Base-by-base conservation (phyloP, 53 echinoderm and acorn worm genomes). In the Luidia sarsii region DNA sequence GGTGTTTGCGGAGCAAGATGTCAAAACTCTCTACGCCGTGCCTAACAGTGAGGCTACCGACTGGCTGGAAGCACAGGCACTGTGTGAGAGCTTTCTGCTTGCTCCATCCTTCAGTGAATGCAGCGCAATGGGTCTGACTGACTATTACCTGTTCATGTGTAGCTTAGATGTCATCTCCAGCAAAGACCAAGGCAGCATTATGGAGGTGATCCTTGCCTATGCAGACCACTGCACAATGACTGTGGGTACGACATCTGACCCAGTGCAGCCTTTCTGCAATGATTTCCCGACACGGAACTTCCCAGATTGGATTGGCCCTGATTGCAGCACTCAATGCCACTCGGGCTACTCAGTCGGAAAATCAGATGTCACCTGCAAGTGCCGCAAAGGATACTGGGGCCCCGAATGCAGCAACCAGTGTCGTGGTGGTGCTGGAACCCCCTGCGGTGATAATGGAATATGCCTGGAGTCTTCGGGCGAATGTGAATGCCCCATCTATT, bases 361-460 rank as follows among this genome's bases (percentile, higher is more conserved):
- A 22, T 30, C 46, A 41, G 60, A 61, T 31, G 63, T 75, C 22
- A 57, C 45, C 24, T 94, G 94, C 62, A 29, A 68, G 18, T 94
- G 94, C 71, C 85, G 71, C 64, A 37, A 57, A 24, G 94, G 94
- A 18, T 94, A 85, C 83, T 91, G 71, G 88, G 94, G 91, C 33
- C 41, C 24, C 28, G 49, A 80, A 6, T 94, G 94, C 57, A 50
- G 71, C 50, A 28, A 49, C 33, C 83, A 85, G 37, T 94, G 94
- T 70, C 57, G 73, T 34, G 94, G 91, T 79, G 90, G 94, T 55
- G 88, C 83, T 60, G 88, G 79, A 13, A 70, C 68, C 57, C 69
- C 86, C 48, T 89, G 92, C 83, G 85, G 86, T n/a, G 80, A 83
- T 62, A 77, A 50, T 38, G 88, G 91, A 37, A 66, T 88, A 37